Percentiles rank a stretch among this genome's conserved stretches.
phyloP scores from a whole-genome alignment of 2,113 vertebrate species.

The Pimephales promelas region DNA sequence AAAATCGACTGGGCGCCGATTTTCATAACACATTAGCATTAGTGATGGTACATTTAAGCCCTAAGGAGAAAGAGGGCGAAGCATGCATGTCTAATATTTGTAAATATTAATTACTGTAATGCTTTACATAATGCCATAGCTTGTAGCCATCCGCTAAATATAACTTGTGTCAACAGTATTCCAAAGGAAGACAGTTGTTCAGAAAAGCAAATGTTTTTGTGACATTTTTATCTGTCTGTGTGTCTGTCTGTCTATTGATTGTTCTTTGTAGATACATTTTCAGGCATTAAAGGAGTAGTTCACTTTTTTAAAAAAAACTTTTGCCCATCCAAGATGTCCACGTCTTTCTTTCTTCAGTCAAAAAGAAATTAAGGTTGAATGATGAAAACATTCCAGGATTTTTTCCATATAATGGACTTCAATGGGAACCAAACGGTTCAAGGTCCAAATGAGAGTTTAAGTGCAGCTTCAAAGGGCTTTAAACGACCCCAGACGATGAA shows the following conservation, averaged over 20 bases:
- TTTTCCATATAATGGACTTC: no score
- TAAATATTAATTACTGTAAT: constrained; percentile 72
- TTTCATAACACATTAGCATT: constrained; percentile 60
- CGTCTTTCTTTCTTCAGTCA: no score
- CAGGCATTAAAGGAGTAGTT: no score
- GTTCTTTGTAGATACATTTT: neutral
- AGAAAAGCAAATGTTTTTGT: neutral
- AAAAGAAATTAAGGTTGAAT: no score
- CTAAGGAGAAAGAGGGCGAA: constrained; percentile 46
- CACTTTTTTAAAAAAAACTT: no score
- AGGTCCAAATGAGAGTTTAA: no score
- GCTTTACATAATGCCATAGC: constrained; percentile 59
- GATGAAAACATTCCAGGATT: no score
- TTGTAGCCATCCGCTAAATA: constrained; percentile 55
- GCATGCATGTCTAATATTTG: constrained; percentile 66
- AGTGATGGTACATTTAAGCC: constrained; percentile 57
- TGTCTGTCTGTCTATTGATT: no score
- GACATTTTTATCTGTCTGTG: neutral
- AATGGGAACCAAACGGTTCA: no score
- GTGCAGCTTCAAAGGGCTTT: no score
- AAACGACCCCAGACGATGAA: no score
- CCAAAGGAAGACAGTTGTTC: neutral
- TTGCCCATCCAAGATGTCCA: no score
- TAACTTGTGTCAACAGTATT: constrained; percentile 45
- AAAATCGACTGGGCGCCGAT: constrained; percentile 56